Evolutionary conservation across 2,888 invertebrate species (phyloP).

Genomic region (Strigamia maritima): DNA sequence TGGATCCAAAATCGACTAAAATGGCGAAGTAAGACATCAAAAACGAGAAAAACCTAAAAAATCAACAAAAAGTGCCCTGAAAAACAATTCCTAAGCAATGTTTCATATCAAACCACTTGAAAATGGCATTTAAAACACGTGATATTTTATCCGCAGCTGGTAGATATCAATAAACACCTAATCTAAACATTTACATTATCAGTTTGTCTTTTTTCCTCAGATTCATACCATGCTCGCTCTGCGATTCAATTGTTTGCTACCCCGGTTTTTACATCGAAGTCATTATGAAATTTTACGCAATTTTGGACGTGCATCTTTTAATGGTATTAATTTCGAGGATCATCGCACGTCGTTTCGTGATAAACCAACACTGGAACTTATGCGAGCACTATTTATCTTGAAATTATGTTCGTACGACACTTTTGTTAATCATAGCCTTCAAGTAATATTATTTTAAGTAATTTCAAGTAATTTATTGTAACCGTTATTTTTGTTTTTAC

Average conservation of each 20-base stretch:
- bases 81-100: background rate
- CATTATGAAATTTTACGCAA: background rate
- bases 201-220: background rate
- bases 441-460: conserved; percentile 48
- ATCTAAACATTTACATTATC: background rate
- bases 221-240: background rate
- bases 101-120: background rate
- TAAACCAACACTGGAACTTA: conserved; percentile 53
- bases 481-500: conserved; percentile 46
- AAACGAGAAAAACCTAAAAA: background rate
- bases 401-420: conserved; percentile 52
- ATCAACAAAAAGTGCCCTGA: background rate
- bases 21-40: background rate
- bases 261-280: background rate
- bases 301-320: background rate
- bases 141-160: background rate
- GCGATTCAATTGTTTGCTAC: background rate
- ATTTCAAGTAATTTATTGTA: conserved; percentile 25
- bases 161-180: background rate
- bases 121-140: background rate
- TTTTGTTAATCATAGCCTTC: conserved; percentile 53
- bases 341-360: conserved; percentile 50
- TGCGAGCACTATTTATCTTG: conserved; percentile 54
- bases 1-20: background rate
- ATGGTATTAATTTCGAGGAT: conserved; percentile 47